phyloP scores from a whole-genome alignment of 1,140 invertebrate genomes.

The Dendroctonus ponderosae region DNA sequence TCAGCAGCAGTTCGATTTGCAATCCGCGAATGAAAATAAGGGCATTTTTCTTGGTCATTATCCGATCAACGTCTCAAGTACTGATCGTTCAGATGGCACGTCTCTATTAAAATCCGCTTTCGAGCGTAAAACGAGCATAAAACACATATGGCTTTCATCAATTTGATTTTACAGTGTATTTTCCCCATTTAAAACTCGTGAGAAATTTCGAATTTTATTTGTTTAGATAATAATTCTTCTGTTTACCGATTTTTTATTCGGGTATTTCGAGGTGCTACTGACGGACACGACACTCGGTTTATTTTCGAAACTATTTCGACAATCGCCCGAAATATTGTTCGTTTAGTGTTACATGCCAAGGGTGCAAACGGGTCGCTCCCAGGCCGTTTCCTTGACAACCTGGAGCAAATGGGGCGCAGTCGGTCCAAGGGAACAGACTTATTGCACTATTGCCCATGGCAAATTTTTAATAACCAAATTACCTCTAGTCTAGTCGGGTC shows the following conservation, averaged over 20 bases:
- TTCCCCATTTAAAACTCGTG: constrained; percentile 27
- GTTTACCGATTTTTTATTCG: constrained; percentile 29
- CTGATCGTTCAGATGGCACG: constrained; percentile 15
- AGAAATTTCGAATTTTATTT: constrained; percentile 34
- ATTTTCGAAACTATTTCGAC: constrained; percentile 9
- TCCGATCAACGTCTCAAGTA: not conserved
- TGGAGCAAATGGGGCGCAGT: no score
- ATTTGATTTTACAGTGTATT: constrained; percentile 28
- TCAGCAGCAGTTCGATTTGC: no score
- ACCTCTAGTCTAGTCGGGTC: no score
- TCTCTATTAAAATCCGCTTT: constrained; percentile 24
- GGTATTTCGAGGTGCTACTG: constrained; percentile 23
- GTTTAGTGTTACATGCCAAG: no score
- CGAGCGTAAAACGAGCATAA: constrained; percentile 27
- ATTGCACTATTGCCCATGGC: no score
- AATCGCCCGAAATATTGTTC: not conserved
- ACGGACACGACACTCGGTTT: constrained; percentile 14
- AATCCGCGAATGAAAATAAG: no score
- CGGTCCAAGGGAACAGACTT: no score
- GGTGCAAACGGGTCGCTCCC: no score
- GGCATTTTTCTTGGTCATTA: no score
- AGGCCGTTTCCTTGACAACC: no score
- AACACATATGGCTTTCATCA: constrained; percentile 33
- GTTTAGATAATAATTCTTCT: constrained; percentile 31
- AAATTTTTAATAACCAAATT: no score